Conservation (phyloP, 2,888 invertebrate genomes). For the Leptothorax acervorum region DNA sequence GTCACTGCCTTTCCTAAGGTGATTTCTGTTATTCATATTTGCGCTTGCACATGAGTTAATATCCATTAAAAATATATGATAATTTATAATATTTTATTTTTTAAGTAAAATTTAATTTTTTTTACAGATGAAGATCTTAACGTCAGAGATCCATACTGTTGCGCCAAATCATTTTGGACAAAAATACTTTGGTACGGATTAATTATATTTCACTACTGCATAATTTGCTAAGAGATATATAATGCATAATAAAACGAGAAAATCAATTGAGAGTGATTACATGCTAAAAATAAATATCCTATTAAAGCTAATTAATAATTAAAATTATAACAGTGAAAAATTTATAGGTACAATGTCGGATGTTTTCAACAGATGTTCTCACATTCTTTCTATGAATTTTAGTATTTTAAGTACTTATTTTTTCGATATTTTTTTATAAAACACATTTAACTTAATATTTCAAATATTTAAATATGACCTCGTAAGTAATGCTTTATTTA, state of each 20-base stretch:
- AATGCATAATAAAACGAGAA: slow-evolving; percentile 60
- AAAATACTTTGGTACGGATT: slow-evolving; percentile 99
- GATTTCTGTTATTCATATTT: slow-evolving; percentile 48
- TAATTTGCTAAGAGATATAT: slow-evolving; percentile 54
- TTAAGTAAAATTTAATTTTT: slow-evolving; percentile 44
- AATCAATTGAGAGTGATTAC: slow-evolving; percentile 69
- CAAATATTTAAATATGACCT: slow-evolving; percentile 1
- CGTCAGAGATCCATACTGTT: slow-evolving; percentile 97
- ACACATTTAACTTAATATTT: background rate
- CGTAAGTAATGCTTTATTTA: background rate
- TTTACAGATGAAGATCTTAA: slow-evolving; percentile 94
- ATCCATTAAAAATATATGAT: background rate
- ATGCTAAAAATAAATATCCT: slow-evolving; percentile 29
- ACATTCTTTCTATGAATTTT: background rate
- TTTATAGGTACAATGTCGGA: background rate
- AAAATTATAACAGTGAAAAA: slow-evolving; percentile 5
- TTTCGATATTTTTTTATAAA: background rate
- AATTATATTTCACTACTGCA: slow-evolving; percentile 71
- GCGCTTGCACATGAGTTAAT: background rate
- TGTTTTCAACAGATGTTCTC: background rate
- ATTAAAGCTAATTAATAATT: slow-evolving; percentile 19
- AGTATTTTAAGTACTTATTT: background rate
- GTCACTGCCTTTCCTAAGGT: slow-evolving; percentile 93
- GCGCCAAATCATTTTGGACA: slow-evolving; percentile 99
- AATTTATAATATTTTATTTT: slow-evolving; percentile 12